phyloP scores from a whole-genome alignment of 2,888 invertebrate genomes.

The Trachelus troglodyta region DNA sequence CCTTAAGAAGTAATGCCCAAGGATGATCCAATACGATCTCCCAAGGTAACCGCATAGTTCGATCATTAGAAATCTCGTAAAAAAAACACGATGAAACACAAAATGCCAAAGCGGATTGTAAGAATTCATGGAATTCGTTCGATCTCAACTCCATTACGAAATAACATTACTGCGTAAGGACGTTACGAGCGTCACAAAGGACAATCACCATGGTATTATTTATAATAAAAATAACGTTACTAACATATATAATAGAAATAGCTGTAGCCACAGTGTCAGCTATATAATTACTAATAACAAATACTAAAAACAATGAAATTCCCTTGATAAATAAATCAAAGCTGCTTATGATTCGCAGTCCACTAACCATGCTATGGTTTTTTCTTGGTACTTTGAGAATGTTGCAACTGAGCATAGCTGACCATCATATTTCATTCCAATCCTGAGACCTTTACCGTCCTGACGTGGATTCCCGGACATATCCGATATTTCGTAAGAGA shows the following conservation, averaged over 20 bases:
- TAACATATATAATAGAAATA: background rate
- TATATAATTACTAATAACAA: background rate
- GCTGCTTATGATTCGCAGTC: background rate
- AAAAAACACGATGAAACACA: background rate
- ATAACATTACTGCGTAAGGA: background rate
- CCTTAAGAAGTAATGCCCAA: background rate
- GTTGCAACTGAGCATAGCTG: slow-evolving; percentile 18
- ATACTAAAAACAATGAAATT: background rate
- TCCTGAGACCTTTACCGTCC: background rate
- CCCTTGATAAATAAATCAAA: background rate
- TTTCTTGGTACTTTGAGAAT: background rate
- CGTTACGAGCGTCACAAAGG: background rate
- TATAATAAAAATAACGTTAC: background rate
- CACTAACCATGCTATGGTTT: background rate
- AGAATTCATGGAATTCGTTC: background rate
- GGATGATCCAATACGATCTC: background rate
- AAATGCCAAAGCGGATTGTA: background rate
- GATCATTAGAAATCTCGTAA: background rate
- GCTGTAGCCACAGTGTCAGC: background rate
- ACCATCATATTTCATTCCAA: slow-evolving; percentile 19
- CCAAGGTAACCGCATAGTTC: background rate
- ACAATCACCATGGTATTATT: too few relatives aligned
- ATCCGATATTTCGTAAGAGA: background rate
- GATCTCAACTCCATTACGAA: background rate
- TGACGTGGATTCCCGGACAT: background rate